phyloP scores from a whole-genome alignment of 1,140 invertebrate species.

The Temnothorax longispinosus region DNA sequence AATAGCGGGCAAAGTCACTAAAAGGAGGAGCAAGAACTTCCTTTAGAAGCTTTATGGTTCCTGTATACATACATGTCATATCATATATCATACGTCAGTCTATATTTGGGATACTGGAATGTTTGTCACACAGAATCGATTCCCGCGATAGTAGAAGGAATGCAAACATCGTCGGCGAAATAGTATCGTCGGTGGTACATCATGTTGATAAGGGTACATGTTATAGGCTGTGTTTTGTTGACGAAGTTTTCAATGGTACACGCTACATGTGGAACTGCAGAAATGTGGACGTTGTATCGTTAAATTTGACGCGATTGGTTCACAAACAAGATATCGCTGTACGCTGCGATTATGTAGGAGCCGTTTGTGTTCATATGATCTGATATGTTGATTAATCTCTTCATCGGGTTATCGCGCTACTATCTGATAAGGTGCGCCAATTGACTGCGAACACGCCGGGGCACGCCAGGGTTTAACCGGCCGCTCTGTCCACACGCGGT shows the following conservation, averaged over 20 bases:
- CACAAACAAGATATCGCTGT: not conserved
- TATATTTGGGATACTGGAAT: constrained; percentile 2
- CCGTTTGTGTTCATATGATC: constrained; percentile 12
- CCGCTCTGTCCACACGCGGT: constrained; percentile 17
- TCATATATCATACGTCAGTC: not conserved
- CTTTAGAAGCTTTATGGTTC: not conserved
- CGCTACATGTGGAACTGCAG: not conserved
- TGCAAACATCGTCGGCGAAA: not conserved
- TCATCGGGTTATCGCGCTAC: constrained; percentile 54
- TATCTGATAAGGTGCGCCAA: constrained; percentile 59
- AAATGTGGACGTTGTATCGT: not conserved
- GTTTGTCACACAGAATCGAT: not conserved
- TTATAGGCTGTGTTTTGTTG: not conserved
- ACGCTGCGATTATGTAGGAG: constrained; percentile 7
- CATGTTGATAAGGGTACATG: not conserved
- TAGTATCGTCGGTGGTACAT: not conserved
- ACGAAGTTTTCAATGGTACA: not conserved
- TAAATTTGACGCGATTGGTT: not conserved
- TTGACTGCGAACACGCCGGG: not conserved
- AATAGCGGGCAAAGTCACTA: not conserved
- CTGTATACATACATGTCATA: not conserved
- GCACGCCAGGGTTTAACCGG: constrained; percentile 19
- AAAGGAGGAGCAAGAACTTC: not conserved
- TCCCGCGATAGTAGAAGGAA: not conserved
- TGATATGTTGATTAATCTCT: constrained; percentile 55